These are phyloP conservation scores for Emydoidea blandingii DNA, from an alignment of 2,797 vertebrate genomes.

Conservation along the genomic window DNA sequence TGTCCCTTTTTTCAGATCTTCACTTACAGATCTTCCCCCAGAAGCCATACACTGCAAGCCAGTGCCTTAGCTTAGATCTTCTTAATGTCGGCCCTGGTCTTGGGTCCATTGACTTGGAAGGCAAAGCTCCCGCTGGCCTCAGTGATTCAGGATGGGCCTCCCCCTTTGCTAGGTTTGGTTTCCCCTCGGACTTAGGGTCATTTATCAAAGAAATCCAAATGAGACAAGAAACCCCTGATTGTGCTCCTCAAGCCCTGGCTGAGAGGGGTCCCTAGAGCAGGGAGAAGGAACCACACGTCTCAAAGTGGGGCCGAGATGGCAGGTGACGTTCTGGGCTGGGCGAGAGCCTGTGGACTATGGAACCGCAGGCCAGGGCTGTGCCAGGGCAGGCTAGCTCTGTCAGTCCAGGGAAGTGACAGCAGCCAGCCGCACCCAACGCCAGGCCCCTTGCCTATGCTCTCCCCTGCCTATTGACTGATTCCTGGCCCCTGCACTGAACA, in stretches of 20 bases:
- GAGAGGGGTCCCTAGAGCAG: background rate
- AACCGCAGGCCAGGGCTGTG: background rate
- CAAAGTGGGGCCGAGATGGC: background rate
- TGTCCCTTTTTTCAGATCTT: too few species aligned
- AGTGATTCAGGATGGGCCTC: background rate
- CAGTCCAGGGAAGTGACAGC: background rate
- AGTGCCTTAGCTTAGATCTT: background rate
- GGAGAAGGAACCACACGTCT: background rate
- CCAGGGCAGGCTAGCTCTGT: background rate
- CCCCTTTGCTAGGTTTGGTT: background rate
- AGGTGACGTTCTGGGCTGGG: background rate
- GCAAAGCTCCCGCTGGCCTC: accelerated
- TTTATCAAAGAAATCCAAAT: background rate
- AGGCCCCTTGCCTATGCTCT: background rate
- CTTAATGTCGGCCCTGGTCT: background rate
- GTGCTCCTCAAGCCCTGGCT: background rate
- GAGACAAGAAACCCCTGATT: background rate
- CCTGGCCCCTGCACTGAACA: background rate
- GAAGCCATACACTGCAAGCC: background rate
- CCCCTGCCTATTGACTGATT: background rate
- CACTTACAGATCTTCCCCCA: background rate
- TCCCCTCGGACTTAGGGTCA: background rate
- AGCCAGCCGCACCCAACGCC: background rate
- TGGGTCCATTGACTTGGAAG: background rate
- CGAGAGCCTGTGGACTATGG: background rate